Evolutionary conservation across 1,140 invertebrate genomes (phyloP), one percentile per base, ranked within the genome.

Genomic region (Mizuhopecten yessoensis): DNA sequence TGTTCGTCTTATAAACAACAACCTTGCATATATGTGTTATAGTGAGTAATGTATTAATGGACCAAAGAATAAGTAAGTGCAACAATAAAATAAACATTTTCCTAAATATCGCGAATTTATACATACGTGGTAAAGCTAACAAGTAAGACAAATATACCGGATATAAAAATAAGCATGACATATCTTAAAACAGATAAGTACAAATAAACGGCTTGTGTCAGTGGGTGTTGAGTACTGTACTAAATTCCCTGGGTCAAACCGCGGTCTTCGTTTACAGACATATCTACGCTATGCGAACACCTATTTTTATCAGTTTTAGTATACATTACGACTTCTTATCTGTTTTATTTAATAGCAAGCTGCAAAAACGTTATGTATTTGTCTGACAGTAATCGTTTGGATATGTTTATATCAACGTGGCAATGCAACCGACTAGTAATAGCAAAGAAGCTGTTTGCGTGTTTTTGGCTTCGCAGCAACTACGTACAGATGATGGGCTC

Each of bases 181-280:
- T 29, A 75, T 75, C 23, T 75, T 0, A 2, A 29, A 75, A 29
- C 1, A 29, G n/a, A 75, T 75, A 75, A 29, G 57, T 75, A 75
- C n/a, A 75, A 75, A 75, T 49, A 75, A 29, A 75, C 57, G 57
- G 23, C n/a, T 75, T 75, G n/a, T 75, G 57, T 75, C 57, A 75
- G 57, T 75, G 57, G 3, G 2, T n/a, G 29, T 29, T n/a, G 23
- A 75, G 57, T 75, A 29, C 57, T 29, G 57, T 17, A 75, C 57
- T 29, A 7, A 75, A 75, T 0, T 5, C n/a, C 57, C 23, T 1
- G 57, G 57, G 5, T 29, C 57, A 75, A 29, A 23, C 11, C 2
- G 42, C 9, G 1, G 1, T 45, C 42, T 45, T 45, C 5, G 29
- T 7, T 17, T 5, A 75, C 23, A 75, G 5, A 3, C 23, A 75